Base-by-base conservation (phyloP, 2,797 vertebrate genomes). In the Acrossocheilus fasciatus region DNA sequence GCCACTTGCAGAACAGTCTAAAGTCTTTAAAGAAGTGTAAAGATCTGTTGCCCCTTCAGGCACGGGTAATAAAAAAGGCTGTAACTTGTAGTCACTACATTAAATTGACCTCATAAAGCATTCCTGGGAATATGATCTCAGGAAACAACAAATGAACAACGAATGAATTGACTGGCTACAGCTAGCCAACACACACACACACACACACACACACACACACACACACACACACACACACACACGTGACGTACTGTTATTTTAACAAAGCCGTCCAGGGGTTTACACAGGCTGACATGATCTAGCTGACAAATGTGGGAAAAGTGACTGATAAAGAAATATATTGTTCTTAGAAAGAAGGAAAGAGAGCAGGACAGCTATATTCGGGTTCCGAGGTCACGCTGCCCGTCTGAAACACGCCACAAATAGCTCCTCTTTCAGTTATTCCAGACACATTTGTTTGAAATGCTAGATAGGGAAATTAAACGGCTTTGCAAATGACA, bases 21-120 rank as follows among this genome's bases (percentile, higher is more conserved):
- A 30, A 83, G 64, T 57, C 23, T 79, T 52, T 75, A 26, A 77
- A 74, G 47, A 79, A 68, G 45, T 66, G 20, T 69, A 80, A 57
- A 26, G 39, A 81, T 82, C 73, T 82, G 15, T 18, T 68, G 57
- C 78, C 72, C 81, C 81, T 78, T 86, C 36, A 81, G 74, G 86
- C 73, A 3, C 2, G 36, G 79, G 43, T 43, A 84, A 66, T 89
- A 91, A 89, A 90, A 89, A 87, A 70, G 68, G 62, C 72, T 75
- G 50, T 64, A 76, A 86, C 72, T 75, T 83, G 87, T 83, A 87
- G 75, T 86, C 72, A 75, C 73, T 82, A 52, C 30, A 54, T 81
- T 26, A 87, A 85, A 84, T 39, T 39, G 36, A 70, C 17, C 88
- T 90, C 50, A 45, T 89, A 84, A 91, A 87, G 62, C 81, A 85